These are phyloP conservation scores for Therioaphis trifolii DNA, from an alignment of 2,888 invertebrate genomes.

Conservation along the genomic window DNA sequence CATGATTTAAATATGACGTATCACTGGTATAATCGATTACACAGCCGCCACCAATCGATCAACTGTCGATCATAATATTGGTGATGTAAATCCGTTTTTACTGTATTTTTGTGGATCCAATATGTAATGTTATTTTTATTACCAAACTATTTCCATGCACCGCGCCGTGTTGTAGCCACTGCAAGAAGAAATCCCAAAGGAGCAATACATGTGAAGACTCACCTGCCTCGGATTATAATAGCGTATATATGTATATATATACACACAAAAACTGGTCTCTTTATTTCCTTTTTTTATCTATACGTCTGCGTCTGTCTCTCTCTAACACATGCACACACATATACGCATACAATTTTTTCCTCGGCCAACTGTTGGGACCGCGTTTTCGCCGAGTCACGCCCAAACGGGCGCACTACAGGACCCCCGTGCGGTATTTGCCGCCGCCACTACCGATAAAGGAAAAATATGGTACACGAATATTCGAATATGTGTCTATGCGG, in stretches of 20 bases:
- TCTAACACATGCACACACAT: neutral
- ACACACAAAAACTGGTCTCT: constrained; percentile 48
- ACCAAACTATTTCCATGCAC: neutral
- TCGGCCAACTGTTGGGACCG: constrained; percentile 60
- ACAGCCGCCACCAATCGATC: constrained; percentile 44
- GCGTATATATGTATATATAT: neutral
- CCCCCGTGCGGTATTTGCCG: constrained; percentile 52
- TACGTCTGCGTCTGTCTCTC: constrained; percentile 1
- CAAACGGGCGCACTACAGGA: constrained; percentile 65
- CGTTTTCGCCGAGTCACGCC: constrained; percentile 62
- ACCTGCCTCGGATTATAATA: constrained; percentile 47
- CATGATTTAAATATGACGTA: constrained; percentile 11
- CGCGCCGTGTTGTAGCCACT: neutral
- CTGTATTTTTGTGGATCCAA: constrained; percentile 20
- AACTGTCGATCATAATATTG: constrained; percentile 57
- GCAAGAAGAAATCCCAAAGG: constrained; percentile 35
- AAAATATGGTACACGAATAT: constrained; percentile 30
- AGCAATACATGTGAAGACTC: constrained; percentile 51
- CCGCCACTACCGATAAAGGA: constrained; percentile 2
- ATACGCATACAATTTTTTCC: constrained; percentile 14
- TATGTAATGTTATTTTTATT: neutral
- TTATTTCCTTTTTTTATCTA: constrained; percentile 23
- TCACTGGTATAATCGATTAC: neutral
- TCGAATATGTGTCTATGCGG: neutral
- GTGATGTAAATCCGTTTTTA: constrained; percentile 44